Evolutionary conservation across 2,888 invertebrate genomes (phyloP), one percentile per base, ranked within the genome.

Genomic region (Acanthosepion pharaonis): DNA sequence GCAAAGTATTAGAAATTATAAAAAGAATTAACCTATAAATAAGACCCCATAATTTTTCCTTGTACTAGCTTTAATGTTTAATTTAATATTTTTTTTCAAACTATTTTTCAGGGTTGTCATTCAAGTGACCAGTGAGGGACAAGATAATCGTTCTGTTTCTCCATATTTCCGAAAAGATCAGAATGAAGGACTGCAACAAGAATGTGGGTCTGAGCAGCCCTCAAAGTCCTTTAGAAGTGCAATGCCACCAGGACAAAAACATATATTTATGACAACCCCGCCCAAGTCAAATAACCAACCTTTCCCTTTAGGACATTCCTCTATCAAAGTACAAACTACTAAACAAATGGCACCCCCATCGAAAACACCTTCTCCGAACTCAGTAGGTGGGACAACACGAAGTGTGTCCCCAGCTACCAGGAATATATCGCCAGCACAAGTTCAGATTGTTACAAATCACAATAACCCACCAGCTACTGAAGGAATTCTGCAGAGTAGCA

Each of bases 131-230:
- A 28, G n/a, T 93, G 51, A 93, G 49, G 42, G 42, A 92, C 92
- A 42, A 53, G 93, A 93, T 28, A 53, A 49, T 93, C 93, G 93
- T 49, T 93, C 93, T 9, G 49, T 49, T 53, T 93, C 93, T 53
- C 93, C 93, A 53, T 93, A 93, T 93, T 93, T 93, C 93, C 93
- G 93, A 93, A 93, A 93, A 53, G 93, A 93, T n/a, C 93, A 49
- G 53, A 93, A 93, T 51, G 93, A 93, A 42, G 53, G 33, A 49
- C 28, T 51, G 28, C 93, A 93, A 93, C 93, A 93, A 33, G 53
- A 93, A 93, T 93, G 93, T 18, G 53, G 51, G 53, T n/a, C 28
- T 15, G 93, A 93, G 11, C 93, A 53, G 6, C 28, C 53, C 51
- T 49, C 93, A 93, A 93, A 53, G 33, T 93, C 93, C 33, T 93